Conservation (phyloP, 2,888 invertebrate genomes). For the Mimumesa dahlbomi region DNA sequence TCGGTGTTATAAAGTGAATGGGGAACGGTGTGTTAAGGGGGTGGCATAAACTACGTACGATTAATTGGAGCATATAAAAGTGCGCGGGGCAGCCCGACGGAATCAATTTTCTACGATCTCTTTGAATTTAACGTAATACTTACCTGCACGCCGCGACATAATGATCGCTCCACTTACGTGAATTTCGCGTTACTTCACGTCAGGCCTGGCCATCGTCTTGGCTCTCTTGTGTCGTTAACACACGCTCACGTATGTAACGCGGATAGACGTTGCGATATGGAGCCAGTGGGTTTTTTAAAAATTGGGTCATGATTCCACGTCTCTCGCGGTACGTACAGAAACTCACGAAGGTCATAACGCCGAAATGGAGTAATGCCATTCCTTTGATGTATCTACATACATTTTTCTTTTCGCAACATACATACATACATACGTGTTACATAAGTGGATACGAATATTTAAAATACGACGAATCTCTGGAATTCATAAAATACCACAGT, state of each 20-base stretch:
- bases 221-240: conserved; percentile 31
- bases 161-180: conserved; percentile 47
- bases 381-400: background rate
- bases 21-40: background rate
- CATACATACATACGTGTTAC: too few species aligned
- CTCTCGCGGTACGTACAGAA: conserved; percentile 33
- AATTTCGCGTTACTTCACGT: conserved; percentile 40
- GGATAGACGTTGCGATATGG: background rate
- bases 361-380: conserved; percentile 8
- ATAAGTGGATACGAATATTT: too few species aligned
- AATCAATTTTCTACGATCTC: conserved; percentile 33
- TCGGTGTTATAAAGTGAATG: background rate
- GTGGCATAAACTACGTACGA: conserved; percentile 10
- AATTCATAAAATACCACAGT: too few species aligned
- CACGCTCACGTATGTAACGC: conserved; percentile 1
- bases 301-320: conserved; percentile 52
- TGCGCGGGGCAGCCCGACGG: background rate
- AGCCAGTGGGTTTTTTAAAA: conserved; percentile 23
- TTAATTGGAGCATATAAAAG: conserved; percentile 34
- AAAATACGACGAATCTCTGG: too few species aligned
- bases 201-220: conserved; percentile 25
- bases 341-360: conserved; percentile 9
- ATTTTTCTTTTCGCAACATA: too few species aligned
- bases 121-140: conserved; percentile 46
- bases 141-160: conserved; percentile 36